Percentiles rank a stretch among this genome's conserved stretches.
Evolutionary conservation across 2,113 vertebrate genomes (phyloP).

Genomic region (Pseudois nayaur): DNA sequence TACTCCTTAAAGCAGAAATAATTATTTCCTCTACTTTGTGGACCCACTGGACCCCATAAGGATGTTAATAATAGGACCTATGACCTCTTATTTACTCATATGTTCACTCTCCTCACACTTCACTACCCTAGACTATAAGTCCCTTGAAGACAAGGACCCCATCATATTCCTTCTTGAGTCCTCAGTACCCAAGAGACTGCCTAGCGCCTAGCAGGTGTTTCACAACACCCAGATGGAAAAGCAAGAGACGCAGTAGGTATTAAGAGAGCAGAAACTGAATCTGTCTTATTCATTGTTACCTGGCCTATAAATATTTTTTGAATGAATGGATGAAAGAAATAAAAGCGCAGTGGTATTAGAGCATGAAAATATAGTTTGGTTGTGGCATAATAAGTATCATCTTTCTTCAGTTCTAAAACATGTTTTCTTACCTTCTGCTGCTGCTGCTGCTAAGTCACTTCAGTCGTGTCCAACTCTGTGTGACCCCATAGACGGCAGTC

Average conservation of each 20-base stretch:
- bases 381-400: not conserved
- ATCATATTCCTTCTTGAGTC: not conserved
- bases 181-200: not conserved
- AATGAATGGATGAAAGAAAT: not conserved
- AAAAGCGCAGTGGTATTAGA: not conserved
- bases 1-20: not conserved
- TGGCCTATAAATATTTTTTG: not conserved
- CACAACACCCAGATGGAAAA: not conserved
- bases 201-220: not conserved
- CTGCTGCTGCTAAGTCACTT: too few relatives aligned
- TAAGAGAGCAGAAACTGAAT: not conserved
- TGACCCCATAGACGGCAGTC: too few relatives aligned
- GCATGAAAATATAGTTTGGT: not conserved
- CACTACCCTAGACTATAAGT: not conserved
- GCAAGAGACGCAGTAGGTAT: not conserved
- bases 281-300: not conserved
- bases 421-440: not conserved
- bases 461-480: too few relatives aligned
- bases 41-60: not conserved
- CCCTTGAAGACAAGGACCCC: not conserved
- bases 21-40: not conserved
- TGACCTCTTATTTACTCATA: not conserved
- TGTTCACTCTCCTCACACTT: not conserved
- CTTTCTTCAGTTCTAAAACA: slow-evolving; percentile 24
- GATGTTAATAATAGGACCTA: not conserved